phyloP scores from a whole-genome alignment of 2,888 invertebrate species.

The Sussaba pulchella region DNA sequence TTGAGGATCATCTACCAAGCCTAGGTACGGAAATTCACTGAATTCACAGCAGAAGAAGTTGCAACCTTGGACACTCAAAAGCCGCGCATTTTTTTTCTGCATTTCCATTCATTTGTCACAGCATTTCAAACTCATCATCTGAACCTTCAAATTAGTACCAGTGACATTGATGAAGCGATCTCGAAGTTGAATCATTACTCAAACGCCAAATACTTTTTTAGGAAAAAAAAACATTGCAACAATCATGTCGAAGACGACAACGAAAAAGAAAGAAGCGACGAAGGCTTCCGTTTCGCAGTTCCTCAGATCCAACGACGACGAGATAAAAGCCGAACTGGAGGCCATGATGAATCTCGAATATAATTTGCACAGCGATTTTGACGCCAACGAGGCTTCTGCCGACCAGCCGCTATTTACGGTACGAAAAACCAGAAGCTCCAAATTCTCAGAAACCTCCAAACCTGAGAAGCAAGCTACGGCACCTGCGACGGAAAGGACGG shows the following conservation, averaged over 20 bases:
- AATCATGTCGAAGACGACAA: conserved; percentile 49
- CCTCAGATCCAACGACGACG: conserved; percentile 86
- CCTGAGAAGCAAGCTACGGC: conserved; percentile 33
- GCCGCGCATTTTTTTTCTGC: not conserved
- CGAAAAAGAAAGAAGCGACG: conserved; percentile 73
- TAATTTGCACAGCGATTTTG: conserved; percentile 73
- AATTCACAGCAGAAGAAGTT: not conserved
- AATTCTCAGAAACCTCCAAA: conserved; percentile 40
- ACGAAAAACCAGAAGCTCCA: conserved; percentile 53
- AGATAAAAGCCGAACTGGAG: conserved; percentile 89
- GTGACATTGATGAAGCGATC: too few relatives aligned
- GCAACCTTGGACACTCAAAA: not conserved
- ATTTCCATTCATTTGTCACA: not conserved
- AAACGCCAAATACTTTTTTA: not conserved
- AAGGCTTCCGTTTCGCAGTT: conserved; percentile 70
- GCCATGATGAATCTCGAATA: conserved; percentile 87
- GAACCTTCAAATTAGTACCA: not conserved
- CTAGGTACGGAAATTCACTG: conserved; percentile 1
- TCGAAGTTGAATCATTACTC: not conserved
- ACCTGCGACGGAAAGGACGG: conserved; percentile 63
- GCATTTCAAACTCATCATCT: too few relatives aligned
- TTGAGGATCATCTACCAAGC: not conserved
- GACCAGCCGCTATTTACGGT: conserved; percentile 28
- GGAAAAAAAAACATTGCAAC: conserved; percentile 12
- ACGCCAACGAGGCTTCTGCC: conserved; percentile 17